A percentile compares a stretch with the other conserved stretches of the same genome.
These are phyloP conservation scores for Butorides virescens DNA, from an alignment of 2,113 vertebrate genomes.

Conservation along the genomic window DNA sequence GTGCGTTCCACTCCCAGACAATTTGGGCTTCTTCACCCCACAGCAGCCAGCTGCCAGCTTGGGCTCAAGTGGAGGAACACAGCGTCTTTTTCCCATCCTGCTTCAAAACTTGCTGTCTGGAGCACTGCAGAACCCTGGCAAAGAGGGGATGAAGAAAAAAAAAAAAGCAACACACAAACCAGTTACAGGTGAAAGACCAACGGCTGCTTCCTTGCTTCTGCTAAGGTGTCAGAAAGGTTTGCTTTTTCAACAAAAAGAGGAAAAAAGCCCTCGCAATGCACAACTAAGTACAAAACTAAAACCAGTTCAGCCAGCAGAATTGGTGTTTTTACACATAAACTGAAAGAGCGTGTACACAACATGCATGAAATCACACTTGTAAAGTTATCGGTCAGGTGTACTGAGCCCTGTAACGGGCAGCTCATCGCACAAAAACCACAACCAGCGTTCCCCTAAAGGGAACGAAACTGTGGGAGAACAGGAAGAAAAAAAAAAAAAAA, in stretches of 20 bases:
- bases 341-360: neutral
- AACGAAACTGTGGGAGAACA: neutral
- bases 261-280: neutral
- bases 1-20: conserved; percentile 80
- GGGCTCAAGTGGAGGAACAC: conserved; percentile 84
- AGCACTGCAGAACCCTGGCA: conserved; percentile 78
- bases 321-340: neutral
- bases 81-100: conserved; percentile 88
- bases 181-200: conserved; percentile 16
- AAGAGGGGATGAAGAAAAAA: neutral
- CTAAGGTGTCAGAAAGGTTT: neutral
- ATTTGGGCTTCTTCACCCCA: conserved; percentile 85
- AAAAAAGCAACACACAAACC: neutral
- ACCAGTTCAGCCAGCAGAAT: neutral
- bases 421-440: neutral
- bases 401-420: neutral
- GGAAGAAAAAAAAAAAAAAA: neutral
- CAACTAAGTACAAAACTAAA: neutral
- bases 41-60: conserved; percentile 87
- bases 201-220: neutral
- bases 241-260: neutral
- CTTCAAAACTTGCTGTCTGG: conserved; percentile 72
- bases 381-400: neutral
- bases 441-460: neutral
- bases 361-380: neutral